Conservation (phyloP, 1,140 invertebrate genomes). For the Lethrus apterus region DNA sequence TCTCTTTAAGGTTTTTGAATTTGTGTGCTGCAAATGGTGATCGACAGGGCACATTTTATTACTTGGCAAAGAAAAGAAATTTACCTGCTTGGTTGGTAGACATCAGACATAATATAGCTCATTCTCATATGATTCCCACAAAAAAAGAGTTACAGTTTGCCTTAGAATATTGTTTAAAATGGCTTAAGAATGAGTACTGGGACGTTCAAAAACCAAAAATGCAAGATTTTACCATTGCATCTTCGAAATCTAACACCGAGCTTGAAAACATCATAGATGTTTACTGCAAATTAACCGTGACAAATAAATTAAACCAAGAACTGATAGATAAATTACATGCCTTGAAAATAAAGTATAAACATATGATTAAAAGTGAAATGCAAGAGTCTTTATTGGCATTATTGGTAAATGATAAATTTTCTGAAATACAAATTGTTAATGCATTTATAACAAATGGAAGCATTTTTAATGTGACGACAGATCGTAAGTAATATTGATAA, state of each 20-base stretch:
- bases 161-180: constrained; percentile 29
- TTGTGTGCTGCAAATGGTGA: constrained; percentile 30
- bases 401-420: too few species aligned
- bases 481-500: too few species aligned
- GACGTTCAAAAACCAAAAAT: constrained; percentile 22
- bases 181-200: constrained; percentile 36
- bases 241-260: neutral
- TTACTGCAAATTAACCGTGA: too few species aligned
- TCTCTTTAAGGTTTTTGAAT: constrained; percentile 29
- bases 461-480: too few species aligned
- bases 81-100: constrained; percentile 30
- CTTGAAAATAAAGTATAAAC: too few species aligned
- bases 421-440: too few species aligned
- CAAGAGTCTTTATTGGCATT: too few species aligned
- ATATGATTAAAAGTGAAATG: too few species aligned
- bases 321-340: too few species aligned
- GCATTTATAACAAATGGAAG: too few species aligned
- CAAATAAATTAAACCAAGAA: too few species aligned
- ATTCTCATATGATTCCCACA: constrained; percentile 29
- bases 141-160: constrained; percentile 22
- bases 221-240: constrained; percentile 22
- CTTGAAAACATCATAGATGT: neutral
- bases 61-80: constrained; percentile 13
- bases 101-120: constrained; percentile 34
- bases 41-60: constrained; percentile 27